Conservation (phyloP, 2,888 invertebrate genomes). For the Celastrina argiolus region DNA sequence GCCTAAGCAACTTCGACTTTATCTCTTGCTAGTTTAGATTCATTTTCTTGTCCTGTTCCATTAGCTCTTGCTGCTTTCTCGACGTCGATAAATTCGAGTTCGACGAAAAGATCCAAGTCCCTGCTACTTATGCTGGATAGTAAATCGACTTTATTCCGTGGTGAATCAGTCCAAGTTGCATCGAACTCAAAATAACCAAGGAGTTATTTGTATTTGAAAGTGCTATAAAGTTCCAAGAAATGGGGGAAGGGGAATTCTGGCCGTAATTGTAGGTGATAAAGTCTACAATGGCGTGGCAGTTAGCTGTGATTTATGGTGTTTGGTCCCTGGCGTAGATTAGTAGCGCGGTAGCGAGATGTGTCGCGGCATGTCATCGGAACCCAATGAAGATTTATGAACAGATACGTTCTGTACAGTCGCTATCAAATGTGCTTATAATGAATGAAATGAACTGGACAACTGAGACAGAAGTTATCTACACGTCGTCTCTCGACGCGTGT, state of each 20-base stretch:
- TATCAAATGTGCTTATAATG: conserved; percentile 46
- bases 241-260: background rate
- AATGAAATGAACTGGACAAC: conserved; percentile 20
- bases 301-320: conserved; percentile 46
- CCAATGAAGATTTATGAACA: conserved; percentile 78
- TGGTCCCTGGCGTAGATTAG: conserved; percentile 39
- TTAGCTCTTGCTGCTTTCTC: conserved; percentile 46
- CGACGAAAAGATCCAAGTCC: conserved; percentile 71
- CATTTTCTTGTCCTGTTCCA: conserved; percentile 32
- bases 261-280: conserved; percentile 27
- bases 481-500: background rate
- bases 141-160: conserved; percentile 51
- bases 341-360: conserved; percentile 75
- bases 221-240: conserved; percentile 17
- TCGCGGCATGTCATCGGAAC: conserved; percentile 76
- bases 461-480: conserved; percentile 18
- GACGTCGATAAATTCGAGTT: conserved; percentile 50
- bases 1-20: conserved; percentile 37
- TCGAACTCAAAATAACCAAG: conserved; percentile 32
- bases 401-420: conserved; percentile 55
- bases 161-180: conserved; percentile 46
- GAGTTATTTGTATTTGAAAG: conserved; percentile 21
- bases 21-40: conserved; percentile 30
- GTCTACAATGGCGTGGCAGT: conserved; percentile 28
- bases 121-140: conserved; percentile 42